Evolutionary conservation across 2,113 vertebrate genomes (phyloP), one percentile per base, ranked within the genome.

Genomic region (Phalacrocorax pelagicus): DNA sequence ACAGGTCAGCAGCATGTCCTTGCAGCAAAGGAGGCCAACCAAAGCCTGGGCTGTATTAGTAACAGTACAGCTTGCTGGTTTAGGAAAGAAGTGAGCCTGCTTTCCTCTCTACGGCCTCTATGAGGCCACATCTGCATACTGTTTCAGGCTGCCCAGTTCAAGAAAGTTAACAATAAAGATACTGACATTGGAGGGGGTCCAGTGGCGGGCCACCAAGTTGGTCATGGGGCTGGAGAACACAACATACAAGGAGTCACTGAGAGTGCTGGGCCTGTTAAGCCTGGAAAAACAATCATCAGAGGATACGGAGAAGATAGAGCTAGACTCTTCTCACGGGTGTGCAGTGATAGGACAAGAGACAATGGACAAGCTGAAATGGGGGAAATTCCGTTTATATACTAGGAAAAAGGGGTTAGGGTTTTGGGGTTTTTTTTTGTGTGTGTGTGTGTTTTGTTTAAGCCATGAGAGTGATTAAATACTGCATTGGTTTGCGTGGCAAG

Each of bases 341-440:
- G 18, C 13, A 59, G 49, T 57, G 23, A 89, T 8, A 63, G 66
- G 15, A 38, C 27, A 69, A 84, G 44, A 82, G 8, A 12, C 12
- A 40, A 75, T 0, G 5, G 34, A 44, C 15, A 79, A 49, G 15
- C 3, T 59, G 55, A 70, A 74, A 44, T 24, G 20, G 23, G 12
- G 46, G n/a, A 29, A 72, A 63, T 49, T 49, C 20, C 22, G 38
- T 19, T 34, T 21, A 18, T 7, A 9, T 44, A 49, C n/a, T 38
- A 74, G 8, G 18, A 36, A 90, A 83, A 30, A 17, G 3, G 2
- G 1, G 2, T 12, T 61, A 24, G 5, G 3, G 0, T 0, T 51
- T 15, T 4, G 38, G 9, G 38, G 10, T 47, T 20, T 47, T 51
- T 15, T 4, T 38, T 10, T 38, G 10, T 38, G 38, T 38, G 38